Evolutionary conservation across 2,888 invertebrate genomes (phyloP).

Genomic region (Cryptus viduatorius): DNA sequence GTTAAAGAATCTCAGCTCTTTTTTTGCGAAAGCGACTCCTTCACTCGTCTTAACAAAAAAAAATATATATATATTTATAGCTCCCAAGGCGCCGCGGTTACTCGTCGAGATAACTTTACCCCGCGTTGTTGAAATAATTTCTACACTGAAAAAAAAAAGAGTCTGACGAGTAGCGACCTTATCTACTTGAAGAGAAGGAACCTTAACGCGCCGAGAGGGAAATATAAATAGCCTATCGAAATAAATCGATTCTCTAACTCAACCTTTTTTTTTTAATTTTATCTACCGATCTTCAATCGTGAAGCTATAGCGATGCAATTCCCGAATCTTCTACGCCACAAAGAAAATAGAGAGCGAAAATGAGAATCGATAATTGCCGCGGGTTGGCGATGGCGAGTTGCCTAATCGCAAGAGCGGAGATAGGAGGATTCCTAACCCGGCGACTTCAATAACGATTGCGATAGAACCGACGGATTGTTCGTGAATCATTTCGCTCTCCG

Average conservation of each 20-base stretch:
- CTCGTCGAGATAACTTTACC: neutral
- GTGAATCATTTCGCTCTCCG: constrained; percentile 40
- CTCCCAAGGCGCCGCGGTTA: neutral
- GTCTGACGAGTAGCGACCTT: constrained; percentile 31
- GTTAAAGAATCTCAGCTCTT: constrained; percentile 1
- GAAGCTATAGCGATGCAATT: constrained; percentile 50
- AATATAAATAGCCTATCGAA: constrained; percentile 57
- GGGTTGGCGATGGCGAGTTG: constrained; percentile 41
- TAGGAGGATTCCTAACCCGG: constrained; percentile 43
- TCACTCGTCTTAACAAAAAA: too few relatives aligned
- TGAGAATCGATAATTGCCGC: constrained; percentile 66
- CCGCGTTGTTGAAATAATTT: neutral
- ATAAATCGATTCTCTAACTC: constrained; percentile 44
- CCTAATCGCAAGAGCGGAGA: constrained; percentile 57
- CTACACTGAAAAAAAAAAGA: neutral
- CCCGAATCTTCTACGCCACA: constrained; percentile 48
- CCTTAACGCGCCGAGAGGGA: constrained; percentile 28
- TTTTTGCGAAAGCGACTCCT: neutral
- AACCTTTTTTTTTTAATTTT: constrained; percentile 54
- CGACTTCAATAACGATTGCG: constrained; percentile 56
- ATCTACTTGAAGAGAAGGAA: constrained; percentile 22
- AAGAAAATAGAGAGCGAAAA: constrained; percentile 56
- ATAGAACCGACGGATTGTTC: constrained; percentile 35
- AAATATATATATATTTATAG: neutral
- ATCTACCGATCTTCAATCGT: constrained; percentile 30